Evolutionary conservation across 2,888 invertebrate genomes (phyloP).

Genomic region (Augochlorella aurata): DNA sequence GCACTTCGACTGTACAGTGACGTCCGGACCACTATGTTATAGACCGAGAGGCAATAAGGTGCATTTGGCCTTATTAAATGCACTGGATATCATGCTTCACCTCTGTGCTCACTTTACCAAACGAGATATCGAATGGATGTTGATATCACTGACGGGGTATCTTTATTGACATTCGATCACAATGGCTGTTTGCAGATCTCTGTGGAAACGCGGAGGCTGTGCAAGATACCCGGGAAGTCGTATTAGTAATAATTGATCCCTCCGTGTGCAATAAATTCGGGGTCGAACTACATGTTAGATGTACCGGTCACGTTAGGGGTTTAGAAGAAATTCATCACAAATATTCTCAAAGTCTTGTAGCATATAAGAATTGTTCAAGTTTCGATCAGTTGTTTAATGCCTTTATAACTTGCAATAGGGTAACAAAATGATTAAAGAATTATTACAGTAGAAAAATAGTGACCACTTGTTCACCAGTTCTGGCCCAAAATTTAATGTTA

Average conservation of each 20-base stretch:
- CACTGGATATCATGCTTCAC: conserved; percentile 26
- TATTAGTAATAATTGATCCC: not conserved
- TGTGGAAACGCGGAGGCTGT: conserved; percentile 11
- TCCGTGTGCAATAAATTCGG: not conserved
- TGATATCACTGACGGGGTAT: conserved; percentile 39
- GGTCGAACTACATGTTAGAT: not conserved
- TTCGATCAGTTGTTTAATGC: too few relatives aligned
- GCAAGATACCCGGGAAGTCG: not conserved
- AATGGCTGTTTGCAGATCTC: conserved; percentile 36
- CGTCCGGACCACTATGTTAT: conserved; percentile 27
- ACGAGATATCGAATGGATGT: conserved; percentile 42
- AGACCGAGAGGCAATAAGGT: conserved; percentile 40
- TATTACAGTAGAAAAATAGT: too few relatives aligned
- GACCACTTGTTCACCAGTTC: too few relatives aligned
- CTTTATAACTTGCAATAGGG: too few relatives aligned
- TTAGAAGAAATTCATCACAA: too few relatives aligned
- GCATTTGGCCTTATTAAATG: conserved; percentile 59
- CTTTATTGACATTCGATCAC: conserved; percentile 54
- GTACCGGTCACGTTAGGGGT: too few relatives aligned
- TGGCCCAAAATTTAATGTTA: too few relatives aligned
- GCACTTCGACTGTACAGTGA: conserved; percentile 16
- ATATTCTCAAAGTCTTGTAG: too few relatives aligned
- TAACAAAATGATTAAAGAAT: too few relatives aligned
- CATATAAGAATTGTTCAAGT: too few relatives aligned
- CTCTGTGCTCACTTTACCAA: conserved; percentile 19